phyloP scores from a whole-genome alignment of 1,140 invertebrate genomes.

The Bursaphelenchus mucronatus region DNA sequence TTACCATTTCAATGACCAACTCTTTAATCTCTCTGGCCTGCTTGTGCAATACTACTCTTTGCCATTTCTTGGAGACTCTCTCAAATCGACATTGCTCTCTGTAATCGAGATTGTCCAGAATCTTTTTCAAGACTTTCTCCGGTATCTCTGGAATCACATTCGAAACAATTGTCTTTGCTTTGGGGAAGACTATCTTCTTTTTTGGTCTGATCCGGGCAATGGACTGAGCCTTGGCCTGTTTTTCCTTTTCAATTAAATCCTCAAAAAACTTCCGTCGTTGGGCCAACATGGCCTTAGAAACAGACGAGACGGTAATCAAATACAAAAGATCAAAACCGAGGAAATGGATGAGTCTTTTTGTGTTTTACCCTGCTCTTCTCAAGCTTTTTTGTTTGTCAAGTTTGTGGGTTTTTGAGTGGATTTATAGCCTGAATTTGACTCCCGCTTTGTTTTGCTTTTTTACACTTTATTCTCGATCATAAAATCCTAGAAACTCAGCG shows the following conservation, averaged over 20 bases:
- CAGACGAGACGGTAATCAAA: too few species aligned
- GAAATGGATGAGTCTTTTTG: too few species aligned
- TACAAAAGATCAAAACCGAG: too few species aligned
- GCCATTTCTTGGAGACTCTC: slow-evolving; percentile 15
- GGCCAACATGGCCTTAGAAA: too few species aligned
- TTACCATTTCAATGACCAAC: slow-evolving; percentile 18
- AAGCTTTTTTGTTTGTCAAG: too few species aligned
- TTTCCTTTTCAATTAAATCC: too few species aligned
- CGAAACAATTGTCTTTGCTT: background rate
- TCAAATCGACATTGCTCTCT: slow-evolving; percentile 8
- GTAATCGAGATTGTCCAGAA: slow-evolving; percentile 18
- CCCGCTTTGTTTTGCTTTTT: too few species aligned
- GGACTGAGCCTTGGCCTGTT: background rate
- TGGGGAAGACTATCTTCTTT: slow-evolving; percentile 9
- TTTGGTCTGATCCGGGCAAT: background rate
- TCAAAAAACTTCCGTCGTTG: too few species aligned
- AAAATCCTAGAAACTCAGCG: background rate
- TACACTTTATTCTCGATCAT: too few species aligned
- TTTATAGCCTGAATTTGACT: too few species aligned
- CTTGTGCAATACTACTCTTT: slow-evolving; percentile 11
- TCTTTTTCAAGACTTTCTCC: slow-evolving; percentile 12
- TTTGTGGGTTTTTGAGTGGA: too few species aligned
- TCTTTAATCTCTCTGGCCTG: slow-evolving; percentile 14
- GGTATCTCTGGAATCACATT: slow-evolving; percentile 21
- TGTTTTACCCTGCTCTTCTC: too few species aligned